phyloP scores from a whole-genome alignment of 1,140 invertebrate species.

The Anastrepha ludens region DNA sequence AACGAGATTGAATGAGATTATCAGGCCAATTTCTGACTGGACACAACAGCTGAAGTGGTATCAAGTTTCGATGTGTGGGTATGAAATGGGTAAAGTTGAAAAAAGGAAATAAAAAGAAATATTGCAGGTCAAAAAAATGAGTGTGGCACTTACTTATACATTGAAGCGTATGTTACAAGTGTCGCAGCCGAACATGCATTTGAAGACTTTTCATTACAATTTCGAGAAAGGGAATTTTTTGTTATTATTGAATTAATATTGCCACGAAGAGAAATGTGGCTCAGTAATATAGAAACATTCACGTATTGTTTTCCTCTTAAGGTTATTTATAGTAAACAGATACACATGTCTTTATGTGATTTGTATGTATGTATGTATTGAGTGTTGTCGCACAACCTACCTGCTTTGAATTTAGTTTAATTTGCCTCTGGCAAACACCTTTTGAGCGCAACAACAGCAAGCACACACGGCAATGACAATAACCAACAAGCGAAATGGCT shows the following conservation, averaged over 20 bases:
- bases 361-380: background rate
- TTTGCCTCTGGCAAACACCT: background rate
- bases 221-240: background rate
- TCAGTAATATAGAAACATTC: background rate
- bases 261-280: slow-evolving; percentile 7
- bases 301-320: background rate
- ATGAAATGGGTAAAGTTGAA: background rate
- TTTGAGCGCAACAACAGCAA: background rate
- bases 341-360: no score
- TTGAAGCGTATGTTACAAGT: background rate
- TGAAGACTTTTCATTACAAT: background rate
- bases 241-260: background rate
- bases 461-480: background rate
- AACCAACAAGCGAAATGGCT: slow-evolving; percentile 3
- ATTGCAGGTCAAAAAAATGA: background rate
- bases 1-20: slow-evolving; percentile 19
- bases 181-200: background rate
- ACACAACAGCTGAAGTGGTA: slow-evolving; percentile 46
- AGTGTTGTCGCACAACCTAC: background rate
- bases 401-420: slow-evolving; percentile 43
- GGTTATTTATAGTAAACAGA: background rate
- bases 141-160: background rate
- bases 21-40: slow-evolving; percentile 15
- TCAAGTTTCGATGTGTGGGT: background rate
- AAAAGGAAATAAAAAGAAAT: background rate